Evolutionary conservation across 2,888 invertebrate species (phyloP), one percentile per base, ranked within the genome.

Genomic region (Ochropacha duplaris): DNA sequence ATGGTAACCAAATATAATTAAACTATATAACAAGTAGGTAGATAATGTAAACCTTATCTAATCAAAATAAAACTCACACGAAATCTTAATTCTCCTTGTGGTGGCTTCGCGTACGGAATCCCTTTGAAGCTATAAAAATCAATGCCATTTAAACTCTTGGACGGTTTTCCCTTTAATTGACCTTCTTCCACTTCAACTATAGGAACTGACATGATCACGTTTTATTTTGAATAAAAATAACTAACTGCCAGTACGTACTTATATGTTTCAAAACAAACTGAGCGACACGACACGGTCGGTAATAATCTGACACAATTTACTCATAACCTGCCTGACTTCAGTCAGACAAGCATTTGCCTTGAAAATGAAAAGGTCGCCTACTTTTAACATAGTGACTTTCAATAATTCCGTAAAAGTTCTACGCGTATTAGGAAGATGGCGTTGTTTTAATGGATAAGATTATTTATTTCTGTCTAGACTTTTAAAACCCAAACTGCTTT

Each of bases 41-140:
- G 14, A 4, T 14, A 36, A 12, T 2, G 24, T 4, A 24, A 24
- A 24, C 2, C 2, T 5, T 24, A 24, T 5, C 24, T 28, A 28
- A 28, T 8, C 1, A 31, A 31, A 6, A 12, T 57, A 50, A n/a
- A 51, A 84, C 88, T 87, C 74, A 89, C 88, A 61, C 78, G 60
- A 72, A 89, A 89, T 70, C 89, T 77, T 56, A 88, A 65, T 19
- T 83, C 81, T 31, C 83, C 93, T 26, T 94, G 54, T 16, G 94
- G 94, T 22, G 94, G 93, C 58, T 90, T 89, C 1, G 94, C 94
- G 69, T 94, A 94, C 0, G 94, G 94, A 52, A 94, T 90, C 1
- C 94, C 93, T 63, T 91, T 89, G 66, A 94, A 94, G 24, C 84
- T 84, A 63, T 81, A 87, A 69, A 88, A 94, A 39, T 83, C 58